These are phyloP conservation scores for Hymenochirus boettgeri DNA, from an alignment of 2,113 vertebrate species.

Conservation along the genomic window DNA sequence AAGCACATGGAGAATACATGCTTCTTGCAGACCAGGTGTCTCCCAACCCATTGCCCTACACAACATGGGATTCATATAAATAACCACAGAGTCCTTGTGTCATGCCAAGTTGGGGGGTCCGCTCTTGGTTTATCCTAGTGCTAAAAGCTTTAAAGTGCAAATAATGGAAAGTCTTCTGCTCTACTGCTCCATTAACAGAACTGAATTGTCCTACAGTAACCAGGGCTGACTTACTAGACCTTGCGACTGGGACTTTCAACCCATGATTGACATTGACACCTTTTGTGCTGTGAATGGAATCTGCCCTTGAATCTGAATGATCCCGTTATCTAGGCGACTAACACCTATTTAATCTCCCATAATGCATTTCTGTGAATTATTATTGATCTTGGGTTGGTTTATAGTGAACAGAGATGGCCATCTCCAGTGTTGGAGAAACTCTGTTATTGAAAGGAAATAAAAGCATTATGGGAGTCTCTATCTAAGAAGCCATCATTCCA, in stretches of 20 bases:
- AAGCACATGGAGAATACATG: no score
- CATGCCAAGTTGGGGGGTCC: no score
- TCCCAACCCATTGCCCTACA: no score
- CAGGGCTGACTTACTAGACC: no score
- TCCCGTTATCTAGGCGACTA: not conserved
- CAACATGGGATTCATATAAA: no score
- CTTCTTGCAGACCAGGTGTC: no score
- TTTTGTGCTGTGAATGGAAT: not conserved
- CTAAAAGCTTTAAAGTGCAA: no score
- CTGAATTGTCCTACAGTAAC: not conserved
- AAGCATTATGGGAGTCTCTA: not conserved
- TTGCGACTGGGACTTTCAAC: not conserved
- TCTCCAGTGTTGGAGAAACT: not conserved
- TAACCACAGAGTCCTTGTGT: no score
- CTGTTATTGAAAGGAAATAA: not conserved
- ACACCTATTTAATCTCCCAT: not conserved
- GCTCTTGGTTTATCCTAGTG: no score
- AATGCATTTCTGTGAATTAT: not conserved
- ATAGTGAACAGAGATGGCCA: not conserved
- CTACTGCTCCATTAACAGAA: no score
- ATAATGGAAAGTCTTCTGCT: no score
- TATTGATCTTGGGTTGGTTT: not conserved
- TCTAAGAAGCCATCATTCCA: slow-evolving; percentile 3
- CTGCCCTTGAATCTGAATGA: slow-evolving; percentile 8
- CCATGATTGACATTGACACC: slow-evolving; percentile 21